Conservation (phyloP, 2,888 invertebrate genomes). For the Notodonta dromedarius region DNA sequence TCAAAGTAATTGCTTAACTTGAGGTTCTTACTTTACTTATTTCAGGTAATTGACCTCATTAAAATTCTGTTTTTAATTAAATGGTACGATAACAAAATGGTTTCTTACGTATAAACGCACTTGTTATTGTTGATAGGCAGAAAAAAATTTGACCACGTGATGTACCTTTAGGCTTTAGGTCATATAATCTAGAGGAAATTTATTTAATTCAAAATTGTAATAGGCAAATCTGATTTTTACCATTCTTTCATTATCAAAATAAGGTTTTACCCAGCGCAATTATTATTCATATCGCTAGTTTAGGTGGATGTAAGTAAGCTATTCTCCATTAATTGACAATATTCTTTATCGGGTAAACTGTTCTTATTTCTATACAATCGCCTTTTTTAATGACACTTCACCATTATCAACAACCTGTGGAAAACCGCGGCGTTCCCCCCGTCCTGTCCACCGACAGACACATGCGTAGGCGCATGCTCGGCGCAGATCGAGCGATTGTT, state of each 20-base stretch:
- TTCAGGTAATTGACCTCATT: conserved; percentile 5
- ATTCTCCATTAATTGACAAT: too few species aligned
- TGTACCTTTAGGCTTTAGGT: neutral
- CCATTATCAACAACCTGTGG: neutral
- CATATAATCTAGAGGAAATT: too few species aligned
- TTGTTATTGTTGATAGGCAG: neutral
- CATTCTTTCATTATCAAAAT: too few species aligned
- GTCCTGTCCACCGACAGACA: conserved; percentile 13
- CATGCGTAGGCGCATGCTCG: conserved; percentile 40
- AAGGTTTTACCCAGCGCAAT: neutral
- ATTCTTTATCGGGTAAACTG: too few species aligned
- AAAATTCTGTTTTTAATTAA: neutral
- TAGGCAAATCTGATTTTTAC: too few species aligned
- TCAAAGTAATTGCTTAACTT: neutral
- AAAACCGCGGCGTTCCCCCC: conserved; percentile 18
- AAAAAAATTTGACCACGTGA: neutral
- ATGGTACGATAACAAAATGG: conserved; percentile 1
- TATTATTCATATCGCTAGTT: too few species aligned
- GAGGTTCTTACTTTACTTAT: neutral
- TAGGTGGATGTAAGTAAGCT: too few species aligned
- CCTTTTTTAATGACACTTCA: too few species aligned
- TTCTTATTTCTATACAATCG: too few species aligned
- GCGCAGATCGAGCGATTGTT: conserved; percentile 44
- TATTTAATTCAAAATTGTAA: too few species aligned
- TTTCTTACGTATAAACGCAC: neutral